Evolutionary conservation across 2,113 vertebrate genomes (phyloP).

Genomic region (Uropsilus gracilis): DNA sequence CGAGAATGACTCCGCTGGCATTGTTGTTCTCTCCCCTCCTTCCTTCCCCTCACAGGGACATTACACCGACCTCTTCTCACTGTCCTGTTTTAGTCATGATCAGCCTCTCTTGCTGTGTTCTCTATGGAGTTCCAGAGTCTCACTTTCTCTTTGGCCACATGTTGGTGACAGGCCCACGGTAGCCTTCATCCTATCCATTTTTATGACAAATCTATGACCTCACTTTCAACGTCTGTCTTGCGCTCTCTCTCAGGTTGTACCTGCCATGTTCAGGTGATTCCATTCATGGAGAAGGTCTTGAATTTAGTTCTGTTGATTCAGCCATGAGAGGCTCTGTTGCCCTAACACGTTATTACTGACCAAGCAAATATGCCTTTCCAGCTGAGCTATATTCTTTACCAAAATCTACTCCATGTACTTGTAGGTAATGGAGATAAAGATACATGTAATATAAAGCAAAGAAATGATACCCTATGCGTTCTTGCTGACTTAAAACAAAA

Average conservation of each 20-base stretch:
- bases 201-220: background rate
- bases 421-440: background rate
- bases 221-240: background rate
- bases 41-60: background rate
- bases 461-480: background rate
- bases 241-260: background rate
- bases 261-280: background rate
- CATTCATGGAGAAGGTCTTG: background rate
- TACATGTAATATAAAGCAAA: background rate
- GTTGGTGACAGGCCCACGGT: background rate
- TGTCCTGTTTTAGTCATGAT: background rate
- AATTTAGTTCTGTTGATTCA: background rate
- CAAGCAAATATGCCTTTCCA: background rate
- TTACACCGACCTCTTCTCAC: background rate
- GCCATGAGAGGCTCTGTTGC: background rate
- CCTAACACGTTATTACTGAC: background rate
- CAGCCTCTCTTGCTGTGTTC: background rate
- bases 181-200: background rate
- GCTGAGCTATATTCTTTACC: background rate
- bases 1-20: background rate
- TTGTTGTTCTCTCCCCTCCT: background rate
- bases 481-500: background rate
- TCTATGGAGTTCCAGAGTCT: background rate
- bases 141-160: background rate
- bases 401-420: background rate